phyloP scores from a whole-genome alignment of 2,888 invertebrate species.

The Euplagia quadripunctaria region DNA sequence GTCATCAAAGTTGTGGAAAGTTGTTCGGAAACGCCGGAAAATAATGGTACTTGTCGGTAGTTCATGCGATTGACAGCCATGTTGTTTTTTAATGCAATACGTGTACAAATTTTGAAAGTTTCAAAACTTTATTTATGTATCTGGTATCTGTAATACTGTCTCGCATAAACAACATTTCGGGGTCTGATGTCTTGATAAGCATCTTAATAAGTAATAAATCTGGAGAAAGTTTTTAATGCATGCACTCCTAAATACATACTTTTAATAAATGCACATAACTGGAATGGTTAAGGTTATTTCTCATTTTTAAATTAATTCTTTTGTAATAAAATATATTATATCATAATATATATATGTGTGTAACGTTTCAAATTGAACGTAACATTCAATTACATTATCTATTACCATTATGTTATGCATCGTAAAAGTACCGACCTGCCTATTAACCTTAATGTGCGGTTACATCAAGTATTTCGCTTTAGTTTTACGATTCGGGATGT shows the following conservation, averaged over 20 bases:
- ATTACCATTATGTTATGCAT: conserved; percentile 8
- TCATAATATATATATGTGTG: neutral
- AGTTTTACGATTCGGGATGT: neutral
- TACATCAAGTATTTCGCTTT: neutral
- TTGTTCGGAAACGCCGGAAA: neutral
- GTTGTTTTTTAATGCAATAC: neutral
- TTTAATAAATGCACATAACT: neutral
- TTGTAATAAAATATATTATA: neutral
- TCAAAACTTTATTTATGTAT: neutral
- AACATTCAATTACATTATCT: conserved; percentile 4
- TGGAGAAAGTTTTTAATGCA: neutral
- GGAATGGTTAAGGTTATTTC: neutral
- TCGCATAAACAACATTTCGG: neutral
- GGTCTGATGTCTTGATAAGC: neutral
- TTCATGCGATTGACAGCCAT: neutral
- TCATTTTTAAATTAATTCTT: neutral
- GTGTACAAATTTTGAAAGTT: neutral
- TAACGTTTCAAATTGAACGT: neutral
- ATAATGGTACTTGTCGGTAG: neutral
- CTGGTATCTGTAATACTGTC: neutral
- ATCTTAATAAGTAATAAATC: neutral
- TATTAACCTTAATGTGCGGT: conserved; percentile 4
- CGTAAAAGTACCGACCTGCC: neutral
- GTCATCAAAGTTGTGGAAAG: too few species aligned
- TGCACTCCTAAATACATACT: neutral